Conservation (phyloP, 2,113 vertebrate species). For the Turnix velox region DNA sequence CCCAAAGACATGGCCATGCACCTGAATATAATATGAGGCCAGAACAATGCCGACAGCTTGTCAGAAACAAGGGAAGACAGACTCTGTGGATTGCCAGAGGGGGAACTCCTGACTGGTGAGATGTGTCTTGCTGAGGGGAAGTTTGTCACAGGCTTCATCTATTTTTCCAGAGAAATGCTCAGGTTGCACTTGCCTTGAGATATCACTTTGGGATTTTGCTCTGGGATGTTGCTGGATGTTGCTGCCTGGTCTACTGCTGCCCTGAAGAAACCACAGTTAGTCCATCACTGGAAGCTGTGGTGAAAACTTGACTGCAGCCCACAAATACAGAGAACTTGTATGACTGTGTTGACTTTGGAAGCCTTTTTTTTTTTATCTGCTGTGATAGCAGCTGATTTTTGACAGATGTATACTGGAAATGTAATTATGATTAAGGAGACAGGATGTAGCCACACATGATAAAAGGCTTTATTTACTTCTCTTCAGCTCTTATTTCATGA, state of each 20-base stretch:
- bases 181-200: neutral
- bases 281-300: neutral
- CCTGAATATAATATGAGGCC: neutral
- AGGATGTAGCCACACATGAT: neutral
- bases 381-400: neutral
- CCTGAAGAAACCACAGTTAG: neutral
- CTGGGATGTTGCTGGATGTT: neutral
- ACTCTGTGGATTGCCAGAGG: neutral
- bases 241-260: neutral
- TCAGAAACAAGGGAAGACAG: neutral
- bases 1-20: neutral
- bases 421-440: neutral
- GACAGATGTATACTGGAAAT: neutral
- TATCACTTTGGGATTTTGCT: neutral
- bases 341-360: neutral
- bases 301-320: neutral
- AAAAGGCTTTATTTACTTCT: conserved; percentile 14
- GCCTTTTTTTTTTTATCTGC: neutral
- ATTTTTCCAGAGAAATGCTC: neutral
- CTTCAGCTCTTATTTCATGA: neutral
- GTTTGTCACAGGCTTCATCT: neutral
- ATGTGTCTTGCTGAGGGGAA: neutral
- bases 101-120: neutral
- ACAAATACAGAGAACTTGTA: neutral
- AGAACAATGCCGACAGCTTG: neutral